Conservation (phyloP, 2,113 vertebrate genomes). For the Oriolus oriolus region DNA sequence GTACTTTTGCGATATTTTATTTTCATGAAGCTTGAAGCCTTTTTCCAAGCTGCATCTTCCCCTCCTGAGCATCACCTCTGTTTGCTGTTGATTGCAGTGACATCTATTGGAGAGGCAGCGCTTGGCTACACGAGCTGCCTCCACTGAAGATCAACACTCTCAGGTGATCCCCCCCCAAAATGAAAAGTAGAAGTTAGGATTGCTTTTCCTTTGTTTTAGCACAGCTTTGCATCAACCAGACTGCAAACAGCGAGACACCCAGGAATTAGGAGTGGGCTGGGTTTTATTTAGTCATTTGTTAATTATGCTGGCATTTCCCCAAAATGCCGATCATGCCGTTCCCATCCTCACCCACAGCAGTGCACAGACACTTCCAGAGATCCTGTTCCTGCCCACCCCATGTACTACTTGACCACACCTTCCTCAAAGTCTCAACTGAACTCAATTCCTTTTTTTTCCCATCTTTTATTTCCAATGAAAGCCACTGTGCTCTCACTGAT, state of each 20-base stretch:
- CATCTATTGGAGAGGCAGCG: constrained; percentile 73
- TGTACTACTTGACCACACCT: too few relatives aligned
- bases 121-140: constrained; percentile 2
- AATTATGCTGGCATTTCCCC: neutral
- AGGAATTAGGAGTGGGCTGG: neutral
- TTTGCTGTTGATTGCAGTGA: constrained; percentile 72
- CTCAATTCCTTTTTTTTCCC: neutral
- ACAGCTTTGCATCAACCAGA: neutral
- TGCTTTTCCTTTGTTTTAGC: neutral
- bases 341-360: neutral
- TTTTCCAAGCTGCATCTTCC: neutral
- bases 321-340: neutral
- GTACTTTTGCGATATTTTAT: neutral
- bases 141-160: neutral
- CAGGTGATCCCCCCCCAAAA: neutral
- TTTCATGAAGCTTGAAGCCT: neutral
- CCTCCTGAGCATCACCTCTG: neutral
- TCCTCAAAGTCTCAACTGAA: neutral
- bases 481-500: neutral
- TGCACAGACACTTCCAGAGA: neutral
- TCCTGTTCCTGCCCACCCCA: neutral
- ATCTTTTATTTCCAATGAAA: neutral
- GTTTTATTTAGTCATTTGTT: neutral
- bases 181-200: neutral
- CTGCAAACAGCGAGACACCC: neutral